Evolutionary conservation across 2,888 invertebrate species (phyloP).

Genomic region (Desoria tigrina): DNA sequence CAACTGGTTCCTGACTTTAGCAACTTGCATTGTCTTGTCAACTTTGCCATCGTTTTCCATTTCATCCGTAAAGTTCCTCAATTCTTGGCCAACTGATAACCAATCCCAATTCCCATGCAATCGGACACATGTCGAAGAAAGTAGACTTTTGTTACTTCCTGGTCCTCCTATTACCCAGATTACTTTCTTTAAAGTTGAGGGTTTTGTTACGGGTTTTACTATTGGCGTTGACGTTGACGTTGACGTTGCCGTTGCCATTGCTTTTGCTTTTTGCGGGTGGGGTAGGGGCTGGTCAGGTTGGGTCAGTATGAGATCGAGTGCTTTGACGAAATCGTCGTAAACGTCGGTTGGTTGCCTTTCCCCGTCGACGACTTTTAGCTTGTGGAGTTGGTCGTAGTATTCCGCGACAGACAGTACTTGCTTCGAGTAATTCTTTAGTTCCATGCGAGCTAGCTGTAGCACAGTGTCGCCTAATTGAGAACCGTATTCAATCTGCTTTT

Average conservation of each 20-base stretch:
- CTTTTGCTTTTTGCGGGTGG: background rate
- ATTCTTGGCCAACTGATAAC: constrained; percentile 74
- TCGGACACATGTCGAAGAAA: constrained; percentile 62
- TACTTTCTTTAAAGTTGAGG: background rate
- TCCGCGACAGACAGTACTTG: constrained; percentile 85
- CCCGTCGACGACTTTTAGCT: constrained; percentile 75
- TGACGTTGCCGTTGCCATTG: background rate
- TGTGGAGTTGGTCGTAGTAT: constrained; percentile 83
- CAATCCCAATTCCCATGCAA: constrained; percentile 67
- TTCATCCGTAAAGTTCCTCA: constrained; percentile 60
- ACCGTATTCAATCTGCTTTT: constrained; percentile 86
- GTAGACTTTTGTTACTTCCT: constrained; percentile 81
- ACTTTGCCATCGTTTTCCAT: constrained; percentile 63
- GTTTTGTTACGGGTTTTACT: background rate
- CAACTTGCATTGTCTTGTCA: constrained; percentile 55
- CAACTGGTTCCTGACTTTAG: constrained; percentile 66
- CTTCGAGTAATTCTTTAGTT: constrained; percentile 82
- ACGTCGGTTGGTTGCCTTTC: constrained; percentile 84
- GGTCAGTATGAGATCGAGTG: constrained; percentile 65
- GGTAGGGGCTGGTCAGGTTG: too few relatives aligned
- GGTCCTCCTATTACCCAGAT: constrained; percentile 69
- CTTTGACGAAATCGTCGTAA: constrained; percentile 79
- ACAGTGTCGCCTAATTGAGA: constrained; percentile 83
- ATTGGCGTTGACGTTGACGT: background rate
- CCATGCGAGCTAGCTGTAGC: constrained; percentile 81